A percentile compares a stretch with the other conserved stretches of the same genome.
Conservation (phyloP, 2,888 invertebrate species). For the Mamestra brassicae region DNA sequence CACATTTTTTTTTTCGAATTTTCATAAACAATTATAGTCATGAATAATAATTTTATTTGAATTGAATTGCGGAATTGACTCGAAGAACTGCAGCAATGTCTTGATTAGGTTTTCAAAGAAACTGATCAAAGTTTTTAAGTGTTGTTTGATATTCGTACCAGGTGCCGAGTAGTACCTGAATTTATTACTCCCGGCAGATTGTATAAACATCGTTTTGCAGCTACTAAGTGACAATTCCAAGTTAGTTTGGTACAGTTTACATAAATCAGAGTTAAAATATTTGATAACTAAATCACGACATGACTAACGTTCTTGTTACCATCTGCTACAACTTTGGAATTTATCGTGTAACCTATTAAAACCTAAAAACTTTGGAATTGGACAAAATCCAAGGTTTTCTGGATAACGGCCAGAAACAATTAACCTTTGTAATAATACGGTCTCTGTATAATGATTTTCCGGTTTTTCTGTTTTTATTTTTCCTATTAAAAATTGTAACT, state of each 20-base stretch:
- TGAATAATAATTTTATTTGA: slow-evolving; percentile 13
- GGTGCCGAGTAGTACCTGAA: slow-evolving; percentile 1
- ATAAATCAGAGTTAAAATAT: slow-evolving; percentile 6
- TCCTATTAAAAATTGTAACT: neutral
- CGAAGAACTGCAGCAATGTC: neutral
- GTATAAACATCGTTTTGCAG: slow-evolving; percentile 9
- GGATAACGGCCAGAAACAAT: slow-evolving; percentile 48
- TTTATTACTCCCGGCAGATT: neutral
- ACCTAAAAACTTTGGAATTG: slow-evolving; percentile 50
- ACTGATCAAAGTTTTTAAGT: slow-evolving; percentile 18
- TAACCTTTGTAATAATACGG: slow-evolving; percentile 33
- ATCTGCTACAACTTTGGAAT: slow-evolving; percentile 27
- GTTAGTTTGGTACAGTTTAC: neutral
- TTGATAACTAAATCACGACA: slow-evolving; percentile 13
- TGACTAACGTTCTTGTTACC: slow-evolving; percentile 4
- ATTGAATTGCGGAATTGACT: slow-evolving; percentile 6
- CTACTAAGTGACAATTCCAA: slow-evolving; percentile 7
- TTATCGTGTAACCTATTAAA: slow-evolving; percentile 42
- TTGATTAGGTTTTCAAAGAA: slow-evolving; percentile 15
- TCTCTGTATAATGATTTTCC: slow-evolving; percentile 23
- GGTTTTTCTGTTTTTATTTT: neutral
- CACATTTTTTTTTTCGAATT: neutral
- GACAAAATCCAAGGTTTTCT: slow-evolving; percentile 57
- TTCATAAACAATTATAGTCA: neutral
- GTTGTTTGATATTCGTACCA: slow-evolving; percentile 24